Conservation (phyloP, 2,113 vertebrate genomes). For the Oriolus oriolus region DNA sequence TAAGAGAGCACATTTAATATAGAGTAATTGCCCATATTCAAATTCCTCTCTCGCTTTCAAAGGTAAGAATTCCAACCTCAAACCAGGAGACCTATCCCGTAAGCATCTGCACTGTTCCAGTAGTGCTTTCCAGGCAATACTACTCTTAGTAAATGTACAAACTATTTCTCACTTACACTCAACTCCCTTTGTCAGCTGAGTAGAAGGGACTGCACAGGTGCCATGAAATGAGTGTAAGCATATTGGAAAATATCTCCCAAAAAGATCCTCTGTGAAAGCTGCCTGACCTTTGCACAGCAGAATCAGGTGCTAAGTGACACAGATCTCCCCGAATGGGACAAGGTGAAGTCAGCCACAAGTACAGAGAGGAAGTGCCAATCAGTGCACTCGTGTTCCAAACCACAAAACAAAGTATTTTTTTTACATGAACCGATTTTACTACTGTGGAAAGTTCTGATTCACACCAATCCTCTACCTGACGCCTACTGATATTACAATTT, state of each 20-base stretch:
- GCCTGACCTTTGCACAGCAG: background rate
- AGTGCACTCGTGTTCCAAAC: background rate
- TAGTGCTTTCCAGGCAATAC: background rate
- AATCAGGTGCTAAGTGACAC: background rate
- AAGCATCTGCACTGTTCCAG: background rate
- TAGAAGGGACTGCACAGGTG: background rate
- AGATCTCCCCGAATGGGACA: background rate
- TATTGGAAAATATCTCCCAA: background rate
- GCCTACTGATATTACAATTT: background rate
- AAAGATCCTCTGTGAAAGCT: background rate
- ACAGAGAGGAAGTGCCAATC: background rate
- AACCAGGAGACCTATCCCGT: background rate
- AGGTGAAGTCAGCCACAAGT: background rate
- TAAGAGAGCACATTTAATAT: background rate
- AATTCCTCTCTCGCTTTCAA: background rate
- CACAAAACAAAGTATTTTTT: background rate
- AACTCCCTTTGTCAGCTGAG: background rate
- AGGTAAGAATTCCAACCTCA: background rate
- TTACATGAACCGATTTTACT: background rate
- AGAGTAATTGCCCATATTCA: background rate
- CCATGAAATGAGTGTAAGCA: rapidly evolving
- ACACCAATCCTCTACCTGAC: background rate
- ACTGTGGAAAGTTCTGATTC: background rate
- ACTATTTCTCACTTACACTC: background rate
- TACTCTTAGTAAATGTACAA: background rate